phyloP scores from a whole-genome alignment of 2,888 invertebrate genomes.

The Plagodis pulveraria region DNA sequence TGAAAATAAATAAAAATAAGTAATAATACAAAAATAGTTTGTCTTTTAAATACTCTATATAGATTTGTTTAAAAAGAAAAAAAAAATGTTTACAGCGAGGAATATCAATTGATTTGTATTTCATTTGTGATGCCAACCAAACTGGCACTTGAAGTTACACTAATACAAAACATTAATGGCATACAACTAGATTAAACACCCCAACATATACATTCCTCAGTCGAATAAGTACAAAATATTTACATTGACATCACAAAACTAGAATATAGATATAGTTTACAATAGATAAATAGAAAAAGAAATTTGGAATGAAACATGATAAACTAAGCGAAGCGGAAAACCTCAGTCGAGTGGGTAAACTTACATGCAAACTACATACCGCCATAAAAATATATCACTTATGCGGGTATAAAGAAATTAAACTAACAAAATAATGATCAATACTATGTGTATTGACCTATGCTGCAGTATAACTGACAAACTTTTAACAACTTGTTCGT shows the following conservation, averaged over 20 bases:
- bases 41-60: constrained; percentile 58
- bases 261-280: constrained; percentile 65
- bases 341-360: constrained; percentile 53
- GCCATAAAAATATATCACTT: constrained; percentile 24
- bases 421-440: constrained; percentile 2
- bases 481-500: constrained; percentile 4
- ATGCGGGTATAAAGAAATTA: constrained; percentile 11
- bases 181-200: constrained; percentile 1
- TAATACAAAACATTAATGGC: constrained; percentile 37
- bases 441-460: constrained; percentile 1
- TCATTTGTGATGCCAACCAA: constrained; percentile 28
- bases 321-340: constrained; percentile 36
- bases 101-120: constrained; percentile 37
- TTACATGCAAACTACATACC: constrained; percentile 40
- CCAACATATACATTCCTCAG: constrained; percentile 38
- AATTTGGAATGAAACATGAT: constrained; percentile 62
- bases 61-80: constrained; percentile 30
- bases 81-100: constrained; percentile 20
- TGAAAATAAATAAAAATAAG: constrained; percentile 62
- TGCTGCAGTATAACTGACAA: constrained; percentile 11
- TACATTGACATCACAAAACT: constrained; percentile 59
- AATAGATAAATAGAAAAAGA: constrained; percentile 59
- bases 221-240: constrained; percentile 74
- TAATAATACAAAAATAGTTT: constrained; percentile 75
- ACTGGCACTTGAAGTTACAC: constrained; percentile 33